Conservation (phyloP, 2,888 invertebrate species). For the Hydrotaea diabolus region DNA sequence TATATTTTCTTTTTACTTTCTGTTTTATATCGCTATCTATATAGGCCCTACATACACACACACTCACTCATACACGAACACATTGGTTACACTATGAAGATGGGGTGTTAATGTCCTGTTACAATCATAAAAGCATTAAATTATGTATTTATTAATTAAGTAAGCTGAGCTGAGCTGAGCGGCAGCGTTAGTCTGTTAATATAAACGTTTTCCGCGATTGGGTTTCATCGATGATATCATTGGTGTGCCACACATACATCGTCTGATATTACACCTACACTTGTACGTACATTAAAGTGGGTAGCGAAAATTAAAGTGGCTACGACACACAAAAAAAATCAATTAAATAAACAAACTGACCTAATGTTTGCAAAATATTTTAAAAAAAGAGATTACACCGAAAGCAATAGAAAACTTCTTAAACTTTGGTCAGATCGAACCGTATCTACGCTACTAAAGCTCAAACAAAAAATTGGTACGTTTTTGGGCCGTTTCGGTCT, state of each 20-base stretch:
- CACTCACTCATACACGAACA: too few species aligned
- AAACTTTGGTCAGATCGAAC: too few species aligned
- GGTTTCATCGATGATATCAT: background rate
- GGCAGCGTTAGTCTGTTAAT: conserved; percentile 5
- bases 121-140: conserved; percentile 25
- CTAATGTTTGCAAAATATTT: too few species aligned
- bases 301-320: too few species aligned
- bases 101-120: background rate
- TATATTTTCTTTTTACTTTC: background rate
- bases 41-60: background rate
- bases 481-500: too few species aligned
- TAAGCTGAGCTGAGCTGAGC: background rate
- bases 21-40: background rate
- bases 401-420: too few species aligned
- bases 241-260: background rate
- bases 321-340: too few species aligned
- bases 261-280: background rate
- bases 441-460: too few species aligned
- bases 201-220: background rate
- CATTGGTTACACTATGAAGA: too few species aligned
- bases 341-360: too few species aligned
- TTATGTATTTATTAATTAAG: conserved; percentile 31
- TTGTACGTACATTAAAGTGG: too few species aligned
- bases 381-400: background rate
- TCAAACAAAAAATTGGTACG: too few species aligned